A percentile compares a stretch with the other conserved stretches of the same genome.
phyloP scores from a whole-genome alignment of 2,113 vertebrate species.

The Chionis minor region DNA sequence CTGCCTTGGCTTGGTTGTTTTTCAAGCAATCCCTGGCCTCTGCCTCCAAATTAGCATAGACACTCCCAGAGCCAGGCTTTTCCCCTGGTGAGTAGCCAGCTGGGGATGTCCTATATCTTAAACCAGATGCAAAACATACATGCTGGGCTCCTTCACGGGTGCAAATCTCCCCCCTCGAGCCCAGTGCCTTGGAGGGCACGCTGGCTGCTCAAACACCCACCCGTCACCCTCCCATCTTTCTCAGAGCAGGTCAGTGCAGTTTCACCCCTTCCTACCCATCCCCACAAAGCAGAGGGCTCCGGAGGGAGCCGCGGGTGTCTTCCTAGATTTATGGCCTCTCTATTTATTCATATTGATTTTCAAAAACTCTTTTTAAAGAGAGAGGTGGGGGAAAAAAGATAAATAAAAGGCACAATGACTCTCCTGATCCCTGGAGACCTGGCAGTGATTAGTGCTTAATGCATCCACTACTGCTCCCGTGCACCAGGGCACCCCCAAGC shows the following conservation, averaged over 20 bases:
- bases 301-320: background rate
- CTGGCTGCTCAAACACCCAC: conserved; percentile 21
- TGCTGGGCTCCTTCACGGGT: background rate
- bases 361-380: conserved; percentile 13
- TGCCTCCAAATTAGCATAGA: conserved; percentile 14
- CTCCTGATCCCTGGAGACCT: background rate
- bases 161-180: background rate
- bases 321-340: conserved; percentile 55
- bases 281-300: conserved; percentile 17
- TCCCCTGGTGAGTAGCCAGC: conserved; percentile 17
- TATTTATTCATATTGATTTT: conserved; percentile 52
- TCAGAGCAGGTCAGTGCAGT: conserved; percentile 8
- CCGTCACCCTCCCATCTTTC: conserved; percentile 43
- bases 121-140: background rate
- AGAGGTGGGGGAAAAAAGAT: rapidly evolving
- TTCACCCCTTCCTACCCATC: conserved; percentile 26
- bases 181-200: conserved; percentile 31
- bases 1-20: conserved; percentile 4
- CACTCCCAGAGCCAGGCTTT: conserved; percentile 1
- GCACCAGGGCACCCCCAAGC: background rate
- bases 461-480: rapidly evolving
- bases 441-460: background rate
- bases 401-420: background rate
- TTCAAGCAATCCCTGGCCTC: conserved; percentile 5
- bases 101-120: background rate